A percentile compares a stretch with the other conserved stretches of the same genome.
Conservation (phyloP, 2,113 vertebrate species). For the Misgurnus mizolepis region DNA sequence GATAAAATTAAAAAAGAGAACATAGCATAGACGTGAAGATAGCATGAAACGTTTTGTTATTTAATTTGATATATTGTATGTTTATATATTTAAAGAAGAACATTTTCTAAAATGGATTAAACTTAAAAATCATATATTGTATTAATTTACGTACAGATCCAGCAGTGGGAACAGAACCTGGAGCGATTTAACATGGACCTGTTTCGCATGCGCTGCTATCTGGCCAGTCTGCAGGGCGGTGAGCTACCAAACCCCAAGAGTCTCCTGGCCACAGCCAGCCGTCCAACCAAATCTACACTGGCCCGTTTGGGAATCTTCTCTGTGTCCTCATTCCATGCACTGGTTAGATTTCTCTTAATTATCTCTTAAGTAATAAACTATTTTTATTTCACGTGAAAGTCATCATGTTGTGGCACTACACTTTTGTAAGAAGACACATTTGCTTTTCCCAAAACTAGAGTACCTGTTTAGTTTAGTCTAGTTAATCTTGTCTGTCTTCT, state of each 20-base stretch:
- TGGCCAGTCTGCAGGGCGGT: constrained; percentile 92
- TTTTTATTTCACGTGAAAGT: too few species aligned
- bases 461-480: background rate
- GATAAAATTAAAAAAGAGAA: too few species aligned
- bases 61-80: too few species aligned
- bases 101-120: too few species aligned
- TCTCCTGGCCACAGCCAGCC: constrained; percentile 88
- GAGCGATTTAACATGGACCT: constrained; percentile 96
- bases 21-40: too few species aligned
- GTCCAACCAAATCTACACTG: constrained; percentile 88
- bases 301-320: constrained; percentile 94
- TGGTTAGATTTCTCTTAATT: constrained; percentile 78
- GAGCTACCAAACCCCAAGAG: constrained; percentile 96
- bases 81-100: too few species aligned
- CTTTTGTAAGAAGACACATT: background rate
- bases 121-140: background rate
- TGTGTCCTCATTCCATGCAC: constrained; percentile 93
- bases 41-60: too few species aligned
- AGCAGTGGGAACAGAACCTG: constrained; percentile 98
- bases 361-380: background rate
- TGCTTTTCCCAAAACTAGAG: background rate
- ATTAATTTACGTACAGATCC: constrained; percentile 78
- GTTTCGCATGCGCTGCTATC: constrained; percentile 93
- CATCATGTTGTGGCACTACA: too few species aligned
- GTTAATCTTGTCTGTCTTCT: background rate